Conservation (phyloP, 2,888 invertebrate genomes). For the Polydrusus cervinus region DNA sequence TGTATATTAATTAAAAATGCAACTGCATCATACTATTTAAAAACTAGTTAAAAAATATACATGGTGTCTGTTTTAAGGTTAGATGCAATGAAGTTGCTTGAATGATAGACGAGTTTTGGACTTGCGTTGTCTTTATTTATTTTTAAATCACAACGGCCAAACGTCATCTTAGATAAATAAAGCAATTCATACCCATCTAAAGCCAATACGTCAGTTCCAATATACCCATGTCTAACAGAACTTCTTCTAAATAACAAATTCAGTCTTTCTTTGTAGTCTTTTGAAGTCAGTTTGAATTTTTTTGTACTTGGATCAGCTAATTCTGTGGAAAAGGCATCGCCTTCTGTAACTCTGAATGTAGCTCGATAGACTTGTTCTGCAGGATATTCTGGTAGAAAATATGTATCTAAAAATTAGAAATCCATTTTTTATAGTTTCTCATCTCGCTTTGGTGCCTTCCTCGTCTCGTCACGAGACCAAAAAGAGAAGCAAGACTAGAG, state of each 20-base stretch:
- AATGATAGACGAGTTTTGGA: no score
- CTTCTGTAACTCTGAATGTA: conserved; percentile 81
- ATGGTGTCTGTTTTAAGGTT: no score
- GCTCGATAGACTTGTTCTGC: conserved; percentile 89
- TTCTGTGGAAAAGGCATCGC: conserved; percentile 81
- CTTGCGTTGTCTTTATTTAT: no score
- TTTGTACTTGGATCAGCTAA: conserved; percentile 80
- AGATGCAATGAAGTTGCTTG: no score
- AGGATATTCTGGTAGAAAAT: conserved; percentile 81
- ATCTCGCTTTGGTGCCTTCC: no score
- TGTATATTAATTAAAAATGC: no score
- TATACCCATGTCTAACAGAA: conserved; percentile 83
- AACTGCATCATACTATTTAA: no score
- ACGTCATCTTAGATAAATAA: no score
- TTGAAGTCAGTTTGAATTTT: conserved; percentile 82
- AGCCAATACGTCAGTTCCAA: conserved; percentile 87
- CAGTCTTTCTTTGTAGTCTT: conserved; percentile 84
- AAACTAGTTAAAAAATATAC: no score
- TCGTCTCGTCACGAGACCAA: no score
- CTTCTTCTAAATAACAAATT: conserved; percentile 84
- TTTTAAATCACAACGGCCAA: no score
- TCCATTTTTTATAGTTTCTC: background rate
- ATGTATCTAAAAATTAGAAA: conserved; percentile 78
- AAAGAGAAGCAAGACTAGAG: no score
- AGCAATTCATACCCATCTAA: conserved; percentile 82